phyloP scores from a whole-genome alignment of 2,113 vertebrate genomes.

The Xyrauchen texanus region DNA sequence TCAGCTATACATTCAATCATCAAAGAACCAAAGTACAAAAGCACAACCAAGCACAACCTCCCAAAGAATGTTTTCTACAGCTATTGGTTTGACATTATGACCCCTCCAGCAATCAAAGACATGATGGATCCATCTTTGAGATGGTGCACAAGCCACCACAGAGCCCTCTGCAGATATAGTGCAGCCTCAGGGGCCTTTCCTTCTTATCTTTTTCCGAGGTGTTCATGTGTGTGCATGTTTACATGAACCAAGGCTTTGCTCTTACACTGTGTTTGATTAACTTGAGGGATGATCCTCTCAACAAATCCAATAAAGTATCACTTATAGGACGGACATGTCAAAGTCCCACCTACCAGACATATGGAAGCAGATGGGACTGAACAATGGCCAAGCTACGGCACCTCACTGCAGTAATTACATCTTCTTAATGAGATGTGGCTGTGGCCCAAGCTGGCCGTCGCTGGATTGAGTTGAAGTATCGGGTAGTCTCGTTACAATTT shows the following conservation, averaged over 20 bases:
- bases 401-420: constrained; percentile 38
- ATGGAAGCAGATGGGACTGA: constrained; percentile 35
- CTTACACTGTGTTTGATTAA: constrained; percentile 3
- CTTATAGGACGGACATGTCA: constrained; percentile 7
- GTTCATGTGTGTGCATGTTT: constrained; percentile 10
- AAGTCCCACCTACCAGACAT: not conserved
- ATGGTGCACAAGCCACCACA: not conserved
- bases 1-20: no score
- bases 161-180: constrained; percentile 2
- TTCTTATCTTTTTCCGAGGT: not conserved
- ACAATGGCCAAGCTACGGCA: constrained; percentile 3
- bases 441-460: not conserved
- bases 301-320: constrained; percentile 20
- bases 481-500: not conserved
- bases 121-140: constrained; percentile 5
- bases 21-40: not conserved
- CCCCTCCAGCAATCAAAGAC: not conserved
- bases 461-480: not conserved
- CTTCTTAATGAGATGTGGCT: constrained; percentile 34
- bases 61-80: not conserved
- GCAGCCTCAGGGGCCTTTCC: constrained; percentile 16
- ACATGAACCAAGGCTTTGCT: constrained; percentile 3
- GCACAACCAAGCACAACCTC: not conserved
- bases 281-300: constrained; percentile 10
- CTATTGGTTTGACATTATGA: not conserved